phyloP scores from a whole-genome alignment of 2,113 vertebrate genomes.

The Xerus inauris region DNA sequence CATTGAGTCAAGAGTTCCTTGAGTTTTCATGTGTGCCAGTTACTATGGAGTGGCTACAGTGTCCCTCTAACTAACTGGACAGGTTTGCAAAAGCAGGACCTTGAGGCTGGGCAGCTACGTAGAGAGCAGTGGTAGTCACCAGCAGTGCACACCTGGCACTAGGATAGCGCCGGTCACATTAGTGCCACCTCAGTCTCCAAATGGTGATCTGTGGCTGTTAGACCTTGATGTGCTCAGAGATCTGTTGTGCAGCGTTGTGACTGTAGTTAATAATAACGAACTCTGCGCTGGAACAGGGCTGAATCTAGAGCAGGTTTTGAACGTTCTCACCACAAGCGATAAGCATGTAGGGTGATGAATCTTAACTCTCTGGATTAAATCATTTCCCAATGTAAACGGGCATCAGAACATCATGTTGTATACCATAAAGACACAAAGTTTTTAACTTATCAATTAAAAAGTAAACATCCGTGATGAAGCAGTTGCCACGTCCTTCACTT shows the following conservation, averaged over 20 bases:
- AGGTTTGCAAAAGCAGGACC: not conserved
- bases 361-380: not conserved
- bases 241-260: no score
- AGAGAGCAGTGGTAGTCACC: no score
- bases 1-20: not conserved
- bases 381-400: not conserved
- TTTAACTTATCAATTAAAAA: not conserved
- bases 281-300: not conserved
- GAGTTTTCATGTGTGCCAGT: not conserved
- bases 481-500: not conserved
- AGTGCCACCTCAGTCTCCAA: not conserved
- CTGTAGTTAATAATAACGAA: no score
- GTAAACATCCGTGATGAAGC: not conserved
- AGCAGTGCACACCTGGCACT: not conserved
- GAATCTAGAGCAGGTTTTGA: not conserved
- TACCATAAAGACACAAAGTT: not conserved
- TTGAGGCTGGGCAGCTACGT: not conserved
- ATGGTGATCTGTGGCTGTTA: accelerated
- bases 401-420: not conserved
- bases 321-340: no score
- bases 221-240: not conserved
- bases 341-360: not conserved
- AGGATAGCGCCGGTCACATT: accelerated
- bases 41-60: accelerated
- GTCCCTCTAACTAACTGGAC: not conserved